Evolutionary conservation across 2,888 invertebrate species (phyloP).

Genomic region (Thumatha senex): DNA sequence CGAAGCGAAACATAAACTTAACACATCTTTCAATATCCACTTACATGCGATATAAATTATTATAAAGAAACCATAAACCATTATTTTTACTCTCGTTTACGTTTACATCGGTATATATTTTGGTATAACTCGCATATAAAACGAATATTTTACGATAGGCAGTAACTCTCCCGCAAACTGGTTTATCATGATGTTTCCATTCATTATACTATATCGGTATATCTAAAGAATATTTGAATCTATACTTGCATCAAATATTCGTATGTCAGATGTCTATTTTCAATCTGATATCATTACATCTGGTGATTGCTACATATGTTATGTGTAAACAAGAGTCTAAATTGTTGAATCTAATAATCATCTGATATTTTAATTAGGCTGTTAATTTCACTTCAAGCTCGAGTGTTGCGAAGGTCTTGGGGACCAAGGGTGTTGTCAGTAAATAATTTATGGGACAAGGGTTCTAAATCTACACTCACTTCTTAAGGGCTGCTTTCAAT

Average conservation of each 20-base stretch:
- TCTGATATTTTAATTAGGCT: no score
- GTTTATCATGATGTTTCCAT: slow-evolving; percentile 71
- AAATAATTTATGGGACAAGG: no score
- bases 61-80: slow-evolving; percentile 46
- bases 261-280: slow-evolving; percentile 66
- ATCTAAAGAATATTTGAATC: slow-evolving; percentile 65
- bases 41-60: slow-evolving; percentile 35
- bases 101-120: slow-evolving; percentile 32
- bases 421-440: no score
- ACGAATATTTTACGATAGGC: slow-evolving; percentile 45
- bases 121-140: slow-evolving; percentile 51
- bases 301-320: no score
- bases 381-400: no score
- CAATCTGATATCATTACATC: slow-evolving; percentile 52
- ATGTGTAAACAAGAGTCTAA: no score
- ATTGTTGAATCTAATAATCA: no score
- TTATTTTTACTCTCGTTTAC: slow-evolving; percentile 40
- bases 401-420: no score
- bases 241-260: slow-evolving; percentile 55
- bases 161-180: slow-evolving; percentile 47
- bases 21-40: slow-evolving; percentile 15
- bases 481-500: no score
- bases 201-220: slow-evolving; percentile 55
- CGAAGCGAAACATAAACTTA: slow-evolving; percentile 3
- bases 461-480: no score